Conservation (phyloP, 2,888 invertebrate species). For the Drosophila quinaria region DNA sequence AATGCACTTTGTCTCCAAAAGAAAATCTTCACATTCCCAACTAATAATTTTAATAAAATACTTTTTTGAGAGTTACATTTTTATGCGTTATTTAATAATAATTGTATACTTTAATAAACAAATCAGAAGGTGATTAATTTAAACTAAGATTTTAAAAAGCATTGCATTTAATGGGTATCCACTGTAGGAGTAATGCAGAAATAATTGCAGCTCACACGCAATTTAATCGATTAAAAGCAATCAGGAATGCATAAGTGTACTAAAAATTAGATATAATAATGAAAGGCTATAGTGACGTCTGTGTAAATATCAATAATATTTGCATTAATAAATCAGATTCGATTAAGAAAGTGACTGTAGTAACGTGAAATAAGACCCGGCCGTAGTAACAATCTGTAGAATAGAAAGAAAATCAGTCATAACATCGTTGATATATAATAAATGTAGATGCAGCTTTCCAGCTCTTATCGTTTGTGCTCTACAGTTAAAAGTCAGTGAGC, state of each 20-base stretch:
- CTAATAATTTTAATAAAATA: too few relatives aligned
- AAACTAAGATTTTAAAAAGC: too few relatives aligned
- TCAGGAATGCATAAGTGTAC: neutral
- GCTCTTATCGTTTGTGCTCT: too few relatives aligned
- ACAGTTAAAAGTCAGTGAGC: too few relatives aligned
- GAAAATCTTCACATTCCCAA: too few relatives aligned
- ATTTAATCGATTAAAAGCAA: neutral
- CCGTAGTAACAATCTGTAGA: conserved; percentile 48
- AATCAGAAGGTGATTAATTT: neutral
- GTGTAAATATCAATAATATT: neutral
- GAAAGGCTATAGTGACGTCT: neutral
- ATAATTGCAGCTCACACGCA: neutral
- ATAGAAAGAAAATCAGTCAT: neutral
- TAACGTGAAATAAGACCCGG: conserved; percentile 63
- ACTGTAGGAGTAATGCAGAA: conserved; percentile 4
- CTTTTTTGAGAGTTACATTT: neutral
- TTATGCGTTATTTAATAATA: neutral
- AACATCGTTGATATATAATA: neutral
- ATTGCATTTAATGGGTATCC: neutral
- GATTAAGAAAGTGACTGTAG: conserved; percentile 54
- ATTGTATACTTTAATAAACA: neutral
- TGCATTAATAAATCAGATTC: neutral
- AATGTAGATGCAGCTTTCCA: too few relatives aligned
- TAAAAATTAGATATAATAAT: neutral
- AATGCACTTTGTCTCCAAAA: neutral